Evolutionary conservation across 2,113 vertebrate genomes (phyloP).

Genomic region (Melierax canorus): DNA sequence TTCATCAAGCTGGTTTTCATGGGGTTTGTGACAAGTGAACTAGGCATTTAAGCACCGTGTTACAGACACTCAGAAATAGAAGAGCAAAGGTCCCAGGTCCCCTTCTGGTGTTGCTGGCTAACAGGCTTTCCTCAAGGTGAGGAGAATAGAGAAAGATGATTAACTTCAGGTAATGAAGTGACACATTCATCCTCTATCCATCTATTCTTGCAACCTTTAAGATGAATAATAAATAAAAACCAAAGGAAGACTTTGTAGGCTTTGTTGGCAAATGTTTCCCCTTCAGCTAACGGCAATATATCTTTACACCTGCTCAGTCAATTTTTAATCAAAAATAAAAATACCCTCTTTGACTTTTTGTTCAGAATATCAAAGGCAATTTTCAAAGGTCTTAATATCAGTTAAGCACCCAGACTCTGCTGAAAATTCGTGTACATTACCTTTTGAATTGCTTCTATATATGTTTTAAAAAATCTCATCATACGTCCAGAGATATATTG

Average conservation of each 20-base stretch:
- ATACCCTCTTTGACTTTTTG: slow-evolving; percentile 7
- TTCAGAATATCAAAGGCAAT: slow-evolving; percentile 27
- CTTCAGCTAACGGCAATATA: not conserved
- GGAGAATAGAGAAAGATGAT: not conserved
- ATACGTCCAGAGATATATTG: not conserved
- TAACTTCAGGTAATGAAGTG: not conserved
- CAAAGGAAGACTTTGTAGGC: not conserved
- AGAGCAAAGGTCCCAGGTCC: not conserved
- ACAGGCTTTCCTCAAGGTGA: not conserved
- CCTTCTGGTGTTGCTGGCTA: not conserved
- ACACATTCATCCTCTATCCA: not conserved
- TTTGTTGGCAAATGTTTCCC: not conserved
- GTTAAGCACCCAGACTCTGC: not conserved
- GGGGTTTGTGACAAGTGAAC: not conserved
- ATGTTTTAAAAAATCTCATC: not conserved
- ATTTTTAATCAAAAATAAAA: slow-evolving; percentile 37
- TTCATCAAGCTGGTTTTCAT: not conserved
- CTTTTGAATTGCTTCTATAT: not conserved
- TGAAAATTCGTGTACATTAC: not conserved
- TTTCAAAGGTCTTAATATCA: slow-evolving; percentile 14
- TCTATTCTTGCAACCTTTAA: not conserved
- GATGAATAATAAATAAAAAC: not conserved
- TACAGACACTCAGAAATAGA: not conserved
- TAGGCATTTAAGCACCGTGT: not conserved
- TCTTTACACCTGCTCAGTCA: not conserved